Base-by-base conservation (phyloP, 2,888 invertebrate genomes). In the Pachliopta kotzebuea region DNA sequence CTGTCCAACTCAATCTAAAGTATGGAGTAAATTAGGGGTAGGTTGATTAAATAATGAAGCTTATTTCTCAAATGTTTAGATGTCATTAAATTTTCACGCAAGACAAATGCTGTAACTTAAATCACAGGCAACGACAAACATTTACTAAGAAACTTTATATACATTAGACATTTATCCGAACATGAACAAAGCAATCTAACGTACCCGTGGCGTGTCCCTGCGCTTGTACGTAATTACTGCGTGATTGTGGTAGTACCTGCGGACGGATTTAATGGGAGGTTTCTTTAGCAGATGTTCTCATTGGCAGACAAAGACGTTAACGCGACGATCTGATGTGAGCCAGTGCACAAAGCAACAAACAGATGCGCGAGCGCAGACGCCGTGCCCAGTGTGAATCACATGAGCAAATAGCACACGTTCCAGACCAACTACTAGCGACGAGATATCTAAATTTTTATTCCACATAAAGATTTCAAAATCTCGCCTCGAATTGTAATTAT, bases 301-400 rank as follows among this genome's bases (percentile, higher is more conserved):
- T 78, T 76, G 73, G 73, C 82, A 77, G 76, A 87, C 87, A 88
- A 88, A 85, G 85, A 82, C 83, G 82, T 80, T 83, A 85, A 85
- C 81, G 78, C 76, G 83, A 83, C 79, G 80, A 85, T 82, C 81
- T 80, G 76, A 76, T 52, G 70, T 45, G 45, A 58, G 45, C 58
- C 49, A 50, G 61, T 23, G 20, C 77, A 86, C 84, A 84, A 88
- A 82, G 82, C 74, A 75, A 77, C 76, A 77, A 84, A 84, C 89
- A 89, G 90, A 90, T 88, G 90, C 83, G 81, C 83, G n/a, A n/a
- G 78, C 77, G 77, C 73, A 74, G 80, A 77, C 79, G 77, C 84
- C 75, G 85, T 80, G 79, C 89, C 88, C 86, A 83, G 84, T 88
- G 90, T 90, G 81, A 90, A 91, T 90, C 86, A 89, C 77, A 84